phyloP scores from a whole-genome alignment of 1,140 invertebrate genomes.

The Aphidius ervi region DNA sequence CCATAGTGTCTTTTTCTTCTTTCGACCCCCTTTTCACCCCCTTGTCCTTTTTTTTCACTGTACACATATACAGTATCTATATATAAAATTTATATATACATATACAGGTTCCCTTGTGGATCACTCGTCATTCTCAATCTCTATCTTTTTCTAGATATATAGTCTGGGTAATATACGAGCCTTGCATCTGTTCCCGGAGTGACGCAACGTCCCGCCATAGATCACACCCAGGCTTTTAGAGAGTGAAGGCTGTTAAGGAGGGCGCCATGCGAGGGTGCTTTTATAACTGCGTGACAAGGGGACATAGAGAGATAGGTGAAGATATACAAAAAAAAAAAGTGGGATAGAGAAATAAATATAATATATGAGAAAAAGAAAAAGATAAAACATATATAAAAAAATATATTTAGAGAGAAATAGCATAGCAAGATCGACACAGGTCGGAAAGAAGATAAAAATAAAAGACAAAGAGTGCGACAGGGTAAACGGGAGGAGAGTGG shows the following conservation, averaged over 20 bases:
- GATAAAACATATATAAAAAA: too few species aligned
- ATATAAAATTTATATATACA: not conserved
- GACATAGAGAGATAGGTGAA: constrained; percentile 20
- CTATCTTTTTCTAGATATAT: constrained; percentile 40
- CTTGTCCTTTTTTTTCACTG: constrained; percentile 6
- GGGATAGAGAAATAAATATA: constrained; percentile 1
- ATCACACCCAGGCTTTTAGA: constrained; percentile 34
- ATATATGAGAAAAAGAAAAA: too few species aligned
- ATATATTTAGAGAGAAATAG: too few species aligned
- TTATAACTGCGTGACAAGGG: constrained; percentile 22
- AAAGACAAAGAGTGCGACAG: not conserved
- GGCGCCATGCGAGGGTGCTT: constrained; percentile 24
- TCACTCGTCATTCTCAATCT: constrained; percentile 14
- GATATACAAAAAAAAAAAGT: constrained; percentile 16
- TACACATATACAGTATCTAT: not conserved
- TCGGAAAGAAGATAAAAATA: constrained; percentile 9
- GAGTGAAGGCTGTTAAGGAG: constrained; percentile 34
- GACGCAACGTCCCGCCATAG: constrained; percentile 54
- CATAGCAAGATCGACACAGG: too few species aligned
- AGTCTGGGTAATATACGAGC: constrained; percentile 52
- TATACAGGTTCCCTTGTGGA: too few species aligned
- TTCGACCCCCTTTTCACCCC: constrained; percentile 24
- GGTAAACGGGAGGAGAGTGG: constrained; percentile 21
- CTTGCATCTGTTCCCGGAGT: constrained; percentile 54
- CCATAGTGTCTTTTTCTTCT: not conserved